These are phyloP conservation scores for Sorex araneus DNA, from an alignment of 2,113 vertebrate genomes.

Conservation along the genomic window DNA sequence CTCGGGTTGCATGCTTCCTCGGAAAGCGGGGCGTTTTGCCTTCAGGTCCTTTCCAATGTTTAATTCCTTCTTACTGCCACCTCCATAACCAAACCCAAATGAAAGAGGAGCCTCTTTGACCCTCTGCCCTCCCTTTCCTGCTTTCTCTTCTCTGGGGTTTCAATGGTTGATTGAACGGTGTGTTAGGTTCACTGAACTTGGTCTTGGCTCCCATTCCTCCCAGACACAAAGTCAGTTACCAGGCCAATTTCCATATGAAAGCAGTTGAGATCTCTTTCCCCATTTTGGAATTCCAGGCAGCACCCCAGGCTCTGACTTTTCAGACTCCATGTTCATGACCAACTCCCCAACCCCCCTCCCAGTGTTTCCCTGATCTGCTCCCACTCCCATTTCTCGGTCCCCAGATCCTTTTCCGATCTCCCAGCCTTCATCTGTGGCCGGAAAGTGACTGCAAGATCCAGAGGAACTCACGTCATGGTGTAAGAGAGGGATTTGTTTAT, in stretches of 20 bases:
- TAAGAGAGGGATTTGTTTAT: slow-evolving; percentile 58
- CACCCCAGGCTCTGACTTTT: slow-evolving; percentile 68
- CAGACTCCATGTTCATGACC: slow-evolving; percentile 54
- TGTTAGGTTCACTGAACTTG: slow-evolving; percentile 91
- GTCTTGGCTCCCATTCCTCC: slow-evolving; percentile 88
- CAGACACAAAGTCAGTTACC: slow-evolving; percentile 87
- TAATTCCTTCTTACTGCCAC: slow-evolving; percentile 74
- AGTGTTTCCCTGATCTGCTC: background rate
- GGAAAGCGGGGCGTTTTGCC: slow-evolving; percentile 66
- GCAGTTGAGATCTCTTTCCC: slow-evolving; percentile 81
- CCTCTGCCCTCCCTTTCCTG: slow-evolving; percentile 76
- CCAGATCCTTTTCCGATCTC: background rate
- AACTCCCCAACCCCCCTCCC: slow-evolving; percentile 4
- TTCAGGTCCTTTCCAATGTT: slow-evolving; percentile 80
- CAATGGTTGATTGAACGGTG: slow-evolving; percentile 87
- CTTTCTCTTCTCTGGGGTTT: slow-evolving; percentile 81
- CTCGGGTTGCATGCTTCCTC: slow-evolving; percentile 32
- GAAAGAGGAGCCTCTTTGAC: slow-evolving; percentile 81
- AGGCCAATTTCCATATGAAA: slow-evolving; percentile 91
- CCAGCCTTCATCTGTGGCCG: background rate
- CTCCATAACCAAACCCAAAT: slow-evolving; percentile 84
- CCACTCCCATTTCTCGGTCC: background rate
- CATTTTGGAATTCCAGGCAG: slow-evolving; percentile 86
- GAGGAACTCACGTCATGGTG: background rate
- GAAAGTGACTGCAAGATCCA: background rate